Conservation (phyloP, 2,797 vertebrate genomes). For the Typhlichthys eigenmanni region DNA sequence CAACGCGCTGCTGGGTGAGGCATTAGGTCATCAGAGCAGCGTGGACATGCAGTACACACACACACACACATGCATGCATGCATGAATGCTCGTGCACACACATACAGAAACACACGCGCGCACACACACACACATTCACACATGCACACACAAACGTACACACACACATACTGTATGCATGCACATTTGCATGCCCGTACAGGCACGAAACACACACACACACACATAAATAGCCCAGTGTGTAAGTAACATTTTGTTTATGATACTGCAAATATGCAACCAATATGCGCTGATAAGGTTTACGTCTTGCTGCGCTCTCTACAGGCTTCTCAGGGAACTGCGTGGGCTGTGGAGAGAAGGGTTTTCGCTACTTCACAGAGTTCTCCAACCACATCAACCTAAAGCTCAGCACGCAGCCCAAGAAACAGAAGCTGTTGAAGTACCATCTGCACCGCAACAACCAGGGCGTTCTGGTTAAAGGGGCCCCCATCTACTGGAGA, state of each 20-base stretch:
- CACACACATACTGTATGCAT: not conserved
- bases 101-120: too few species aligned
- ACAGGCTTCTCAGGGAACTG: constrained; percentile 96
- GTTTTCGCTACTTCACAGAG: constrained; percentile 98
- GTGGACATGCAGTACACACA: not conserved
- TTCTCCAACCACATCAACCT: constrained; percentile 98
- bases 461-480: constrained; percentile 88
- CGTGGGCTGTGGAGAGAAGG: constrained; percentile 94
- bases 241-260: too few species aligned
- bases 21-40: not conserved
- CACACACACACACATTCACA: too few species aligned
- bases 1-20: constrained; percentile 93
- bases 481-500: constrained; percentile 92
- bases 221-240: too few species aligned
- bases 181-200: not conserved
- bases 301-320: not conserved
- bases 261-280: too few species aligned
- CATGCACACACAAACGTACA: too few species aligned
- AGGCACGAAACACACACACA: too few species aligned
- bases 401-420: constrained; percentile 94
- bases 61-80: not conserved
- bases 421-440: constrained; percentile 99
- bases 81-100: not conserved
- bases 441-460: constrained; percentile 88
- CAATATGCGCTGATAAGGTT: too few species aligned